Evolutionary conservation across 1,140 invertebrate species (phyloP).

Genomic region (Cardiocondyla obscurior): DNA sequence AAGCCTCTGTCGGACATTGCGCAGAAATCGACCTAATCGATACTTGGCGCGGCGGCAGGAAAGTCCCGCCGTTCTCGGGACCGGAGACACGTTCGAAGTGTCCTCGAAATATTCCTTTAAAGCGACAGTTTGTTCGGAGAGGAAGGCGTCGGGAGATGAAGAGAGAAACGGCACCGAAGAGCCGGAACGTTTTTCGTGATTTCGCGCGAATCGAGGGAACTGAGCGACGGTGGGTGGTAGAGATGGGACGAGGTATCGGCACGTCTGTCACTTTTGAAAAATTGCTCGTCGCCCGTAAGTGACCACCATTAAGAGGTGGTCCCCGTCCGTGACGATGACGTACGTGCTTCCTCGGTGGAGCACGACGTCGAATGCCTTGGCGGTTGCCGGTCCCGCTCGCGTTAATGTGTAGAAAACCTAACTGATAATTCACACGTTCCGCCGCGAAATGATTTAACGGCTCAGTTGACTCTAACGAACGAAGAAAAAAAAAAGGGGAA

Average conservation of each 20-base stretch:
- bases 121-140: not conserved
- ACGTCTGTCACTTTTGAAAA: constrained; percentile 30
- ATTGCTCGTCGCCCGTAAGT: not conserved
- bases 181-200: not conserved
- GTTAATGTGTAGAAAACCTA: not conserved
- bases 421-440: not conserved
- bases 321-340: not conserved
- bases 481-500: not conserved
- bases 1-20: constrained; percentile 50
- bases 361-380: not conserved
- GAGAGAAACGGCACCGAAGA: not conserved
- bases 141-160: not conserved
- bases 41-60: constrained; percentile 33
- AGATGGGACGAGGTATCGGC: no score
- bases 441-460: not conserved
- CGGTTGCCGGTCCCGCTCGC: not conserved
- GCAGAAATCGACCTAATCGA: constrained; percentile 58
- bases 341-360: not conserved
- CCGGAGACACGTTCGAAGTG: constrained; percentile 19
- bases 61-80: constrained; percentile 10
- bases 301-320: constrained; percentile 11
- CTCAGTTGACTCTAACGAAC: not conserved
- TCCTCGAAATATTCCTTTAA: constrained; percentile 36
- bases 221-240: no score
- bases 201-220: not conserved